Evolutionary conservation across 2,888 invertebrate species (phyloP).

Genomic region (Athalia circularis): DNA sequence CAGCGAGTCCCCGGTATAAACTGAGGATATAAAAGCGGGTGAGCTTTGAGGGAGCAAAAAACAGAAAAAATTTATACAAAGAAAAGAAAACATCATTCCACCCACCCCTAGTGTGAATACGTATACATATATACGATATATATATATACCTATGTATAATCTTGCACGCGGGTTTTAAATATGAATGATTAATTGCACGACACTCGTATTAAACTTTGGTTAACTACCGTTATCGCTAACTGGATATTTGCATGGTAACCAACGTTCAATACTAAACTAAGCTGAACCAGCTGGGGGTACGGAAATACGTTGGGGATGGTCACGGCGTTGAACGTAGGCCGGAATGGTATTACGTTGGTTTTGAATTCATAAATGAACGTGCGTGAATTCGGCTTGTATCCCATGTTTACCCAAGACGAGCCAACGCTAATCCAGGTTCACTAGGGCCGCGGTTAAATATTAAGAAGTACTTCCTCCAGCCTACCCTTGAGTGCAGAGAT

Average conservation of each 20-base stretch:
- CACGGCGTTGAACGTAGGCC: background rate
- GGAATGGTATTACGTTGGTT: background rate
- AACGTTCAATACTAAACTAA: constrained; percentile 47
- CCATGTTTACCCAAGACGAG: constrained; percentile 28
- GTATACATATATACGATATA: no score
- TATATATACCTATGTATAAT: background rate
- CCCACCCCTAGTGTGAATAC: no score
- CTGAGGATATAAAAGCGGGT: no score
- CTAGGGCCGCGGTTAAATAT: constrained; percentile 35
- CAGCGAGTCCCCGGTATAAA: no score
- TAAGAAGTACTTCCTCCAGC: constrained; percentile 37
- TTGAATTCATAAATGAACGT: constrained; percentile 14
- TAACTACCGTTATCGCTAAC: constrained; percentile 24
- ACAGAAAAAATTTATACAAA: no score
- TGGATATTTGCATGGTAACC: constrained; percentile 46
- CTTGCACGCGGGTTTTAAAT: background rate
- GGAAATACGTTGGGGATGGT: background rate
- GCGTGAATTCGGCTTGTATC: constrained; percentile 15
- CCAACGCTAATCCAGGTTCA: constrained; percentile 27
- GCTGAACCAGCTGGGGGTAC: background rate
- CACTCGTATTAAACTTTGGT: constrained; percentile 18
- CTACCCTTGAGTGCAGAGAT: constrained; percentile 13
- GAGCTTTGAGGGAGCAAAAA: no score
- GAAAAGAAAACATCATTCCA: no score
- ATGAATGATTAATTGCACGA: constrained; percentile 26